Evolutionary conservation across 64 coral and sea anemone genomes (phyloP).

Genomic region (Exaiptasia diaphana): DNA sequence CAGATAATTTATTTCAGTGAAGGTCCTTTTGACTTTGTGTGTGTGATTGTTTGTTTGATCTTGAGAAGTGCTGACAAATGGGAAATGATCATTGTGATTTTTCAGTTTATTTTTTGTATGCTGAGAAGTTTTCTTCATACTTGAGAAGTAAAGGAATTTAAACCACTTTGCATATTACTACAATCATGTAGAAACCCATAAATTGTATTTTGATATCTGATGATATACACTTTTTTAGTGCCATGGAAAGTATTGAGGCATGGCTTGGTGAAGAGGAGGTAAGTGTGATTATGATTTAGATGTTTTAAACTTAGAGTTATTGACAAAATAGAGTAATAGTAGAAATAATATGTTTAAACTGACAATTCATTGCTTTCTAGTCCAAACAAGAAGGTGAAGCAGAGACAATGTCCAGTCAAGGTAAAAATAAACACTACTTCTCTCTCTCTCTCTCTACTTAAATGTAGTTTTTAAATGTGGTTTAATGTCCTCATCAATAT

Average conservation of each 20-base stretch:
- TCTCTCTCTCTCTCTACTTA: not conserved
- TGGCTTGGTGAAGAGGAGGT: not conserved
- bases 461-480: not conserved
- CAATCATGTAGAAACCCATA: too few species aligned
- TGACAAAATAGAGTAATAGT: not conserved
- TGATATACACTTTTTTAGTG: too few species aligned
- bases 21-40: too few species aligned
- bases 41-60: too few species aligned
- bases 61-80: too few species aligned
- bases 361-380: not conserved
- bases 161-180: too few species aligned
- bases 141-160: too few species aligned
- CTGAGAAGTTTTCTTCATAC: too few species aligned
- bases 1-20: too few species aligned
- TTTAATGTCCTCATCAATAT: not conserved
- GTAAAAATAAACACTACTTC: not conserved
- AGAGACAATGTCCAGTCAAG: constrained; percentile 2
- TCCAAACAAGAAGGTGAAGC: not conserved
- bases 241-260: constrained; percentile 12
- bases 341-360: not conserved
- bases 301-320: not conserved
- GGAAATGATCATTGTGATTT: too few species aligned
- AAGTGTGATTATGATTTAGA: not conserved
- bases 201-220: too few species aligned
- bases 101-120: too few species aligned